A percentile compares a stretch with the other conserved stretches of the same genome.
Evolutionary conservation across 2,888 invertebrate species (phyloP).

Genomic region (Liodrosophila aerea): DNA sequence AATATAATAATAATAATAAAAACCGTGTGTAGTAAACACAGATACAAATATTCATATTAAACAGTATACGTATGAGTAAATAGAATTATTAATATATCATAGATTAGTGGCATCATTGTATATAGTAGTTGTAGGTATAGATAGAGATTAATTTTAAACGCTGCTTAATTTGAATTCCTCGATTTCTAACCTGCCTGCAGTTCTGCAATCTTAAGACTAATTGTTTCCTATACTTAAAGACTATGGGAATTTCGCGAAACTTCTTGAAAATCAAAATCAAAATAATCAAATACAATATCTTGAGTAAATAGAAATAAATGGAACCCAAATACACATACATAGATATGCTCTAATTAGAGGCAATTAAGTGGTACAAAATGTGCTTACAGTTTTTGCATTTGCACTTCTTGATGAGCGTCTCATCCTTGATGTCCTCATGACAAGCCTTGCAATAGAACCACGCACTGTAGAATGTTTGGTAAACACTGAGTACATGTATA

Average conservation of each 20-base stretch:
- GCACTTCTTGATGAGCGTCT: slow-evolving; percentile 99
- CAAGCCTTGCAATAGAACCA: slow-evolving; percentile 99
- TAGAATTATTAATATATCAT: background rate
- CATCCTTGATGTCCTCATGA: slow-evolving; percentile 99
- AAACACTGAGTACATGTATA: background rate
- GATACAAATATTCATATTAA: slow-evolving; percentile 8
- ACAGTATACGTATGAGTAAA: slow-evolving; percentile 3
- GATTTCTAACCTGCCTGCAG: slow-evolving; percentile 37
- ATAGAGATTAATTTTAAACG: slow-evolving; percentile 15
- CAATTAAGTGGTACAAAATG: slow-evolving; percentile 23
- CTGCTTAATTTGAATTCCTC: slow-evolving; percentile 32
- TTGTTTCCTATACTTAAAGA: slow-evolving; percentile 30
- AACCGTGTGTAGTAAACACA: too few species aligned
- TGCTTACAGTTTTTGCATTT: slow-evolving; percentile 99
- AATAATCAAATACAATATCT: slow-evolving; percentile 49
- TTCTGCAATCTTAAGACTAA: slow-evolving; percentile 33
- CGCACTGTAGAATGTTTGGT: slow-evolving; percentile 92
- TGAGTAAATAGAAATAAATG: slow-evolving; percentile 54
- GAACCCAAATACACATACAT: slow-evolving; percentile 52
- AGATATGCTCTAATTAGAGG: slow-evolving; percentile 29
- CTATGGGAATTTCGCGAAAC: slow-evolving; percentile 28
- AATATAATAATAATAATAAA: slow-evolving; percentile 1
- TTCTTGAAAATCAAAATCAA: slow-evolving; percentile 38
- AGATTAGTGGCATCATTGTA: too few species aligned
- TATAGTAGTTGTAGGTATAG: slow-evolving; percentile 3